Percentiles rank a stretch among this genome's conserved stretches.
phyloP scores from a whole-genome alignment of 2,797 vertebrate species.

The Basileuterus tristriatus region DNA sequence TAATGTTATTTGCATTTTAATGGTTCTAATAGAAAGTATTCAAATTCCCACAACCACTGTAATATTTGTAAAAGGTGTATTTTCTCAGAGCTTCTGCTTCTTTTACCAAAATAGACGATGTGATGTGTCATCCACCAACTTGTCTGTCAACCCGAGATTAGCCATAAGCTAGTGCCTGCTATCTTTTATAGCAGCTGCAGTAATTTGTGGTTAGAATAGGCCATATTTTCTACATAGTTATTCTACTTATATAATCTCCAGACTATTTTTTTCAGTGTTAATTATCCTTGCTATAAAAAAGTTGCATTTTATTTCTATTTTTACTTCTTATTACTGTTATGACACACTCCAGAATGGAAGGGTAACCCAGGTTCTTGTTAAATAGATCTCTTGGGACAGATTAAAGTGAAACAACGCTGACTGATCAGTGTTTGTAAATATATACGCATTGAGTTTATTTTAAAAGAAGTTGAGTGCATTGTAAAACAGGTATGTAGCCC shows the following conservation, averaged over 20 bases:
- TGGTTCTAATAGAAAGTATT: background rate
- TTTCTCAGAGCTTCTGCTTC: background rate
- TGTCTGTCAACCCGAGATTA: background rate
- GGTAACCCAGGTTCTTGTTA: background rate
- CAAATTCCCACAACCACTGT: background rate
- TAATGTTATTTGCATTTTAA: background rate
- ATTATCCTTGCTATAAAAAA: background rate
- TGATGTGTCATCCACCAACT: background rate
- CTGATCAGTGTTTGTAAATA: background rate
- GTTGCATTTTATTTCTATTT: background rate
- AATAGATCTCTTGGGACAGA: background rate
- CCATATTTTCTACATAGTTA: background rate
- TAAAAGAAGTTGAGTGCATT: background rate
- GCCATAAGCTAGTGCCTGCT: background rate
- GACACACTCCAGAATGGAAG: background rate
- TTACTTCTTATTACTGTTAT: background rate
- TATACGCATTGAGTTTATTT: accelerated
- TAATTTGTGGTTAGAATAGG: background rate
- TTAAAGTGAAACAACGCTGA: background rate
- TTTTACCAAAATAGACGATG: background rate
- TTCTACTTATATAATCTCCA: background rate
- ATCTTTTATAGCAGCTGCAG: background rate
- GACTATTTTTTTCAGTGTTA: background rate
- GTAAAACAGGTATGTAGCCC: background rate
- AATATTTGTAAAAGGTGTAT: background rate